These are phyloP conservation scores for Leistus spinibarbis DNA, from an alignment of 2,888 invertebrate genomes.

Conservation along the genomic window DNA sequence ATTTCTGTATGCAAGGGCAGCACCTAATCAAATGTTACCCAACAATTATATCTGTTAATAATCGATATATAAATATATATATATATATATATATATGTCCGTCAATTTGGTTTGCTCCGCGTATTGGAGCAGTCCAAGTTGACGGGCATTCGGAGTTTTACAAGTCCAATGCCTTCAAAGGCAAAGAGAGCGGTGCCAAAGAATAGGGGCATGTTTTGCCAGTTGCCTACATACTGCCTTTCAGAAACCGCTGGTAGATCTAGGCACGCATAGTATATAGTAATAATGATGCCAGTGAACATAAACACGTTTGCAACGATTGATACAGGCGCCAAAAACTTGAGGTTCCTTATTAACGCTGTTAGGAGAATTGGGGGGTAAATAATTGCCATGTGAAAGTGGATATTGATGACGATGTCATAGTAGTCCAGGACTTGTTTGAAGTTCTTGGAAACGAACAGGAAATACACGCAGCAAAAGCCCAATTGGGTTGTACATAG, in stretches of 20 bases:
- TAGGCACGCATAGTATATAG: constrained; percentile 75
- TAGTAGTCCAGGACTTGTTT: constrained; percentile 74
- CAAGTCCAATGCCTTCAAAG: constrained; percentile 94
- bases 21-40: too few relatives aligned
- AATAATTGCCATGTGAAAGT: constrained; percentile 75
- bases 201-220: constrained; percentile 70
- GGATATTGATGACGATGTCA: constrained; percentile 66
- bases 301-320: constrained; percentile 79
- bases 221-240: constrained; percentile 66
- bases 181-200: constrained; percentile 90
- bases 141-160: too few relatives aligned
- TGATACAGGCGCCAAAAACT: constrained; percentile 78
- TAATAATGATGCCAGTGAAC: constrained; percentile 74
- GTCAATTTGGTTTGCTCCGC: too few relatives aligned
- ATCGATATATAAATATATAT: too few relatives aligned
- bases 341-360: constrained; percentile 77
- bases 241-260: constrained; percentile 70
- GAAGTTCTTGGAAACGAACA: constrained; percentile 88
- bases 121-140: too few relatives aligned
- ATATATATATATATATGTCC: too few relatives aligned
- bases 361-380: constrained; percentile 74
- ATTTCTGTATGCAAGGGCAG: constrained; percentile 95
- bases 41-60: too few relatives aligned
- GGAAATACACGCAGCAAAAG: constrained; percentile 96
- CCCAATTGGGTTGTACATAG: constrained; percentile 96